These are phyloP conservation scores for Brachionus calyciflorus DNA, from an alignment of 1,140 invertebrate genomes.

Conservation along the genomic window DNA sequence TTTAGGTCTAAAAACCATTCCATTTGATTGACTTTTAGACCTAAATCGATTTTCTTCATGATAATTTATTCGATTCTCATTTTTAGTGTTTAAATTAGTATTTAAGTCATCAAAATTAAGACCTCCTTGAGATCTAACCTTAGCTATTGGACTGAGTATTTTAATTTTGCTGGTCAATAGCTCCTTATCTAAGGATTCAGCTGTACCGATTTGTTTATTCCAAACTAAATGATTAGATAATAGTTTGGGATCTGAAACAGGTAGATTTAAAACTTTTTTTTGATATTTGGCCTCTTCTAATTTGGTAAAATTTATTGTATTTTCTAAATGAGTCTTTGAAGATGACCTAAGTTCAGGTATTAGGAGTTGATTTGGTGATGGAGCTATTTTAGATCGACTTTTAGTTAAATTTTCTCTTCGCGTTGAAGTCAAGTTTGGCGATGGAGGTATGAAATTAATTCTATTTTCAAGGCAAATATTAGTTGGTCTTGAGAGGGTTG, in stretches of 20 bases:
- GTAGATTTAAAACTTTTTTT: not conserved
- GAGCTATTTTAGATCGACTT: not conserved
- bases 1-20: not conserved
- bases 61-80: not conserved
- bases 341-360: not conserved
- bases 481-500: not conserved
- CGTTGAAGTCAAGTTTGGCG: not conserved
- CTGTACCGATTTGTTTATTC: constrained; percentile 35
- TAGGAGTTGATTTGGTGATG: not conserved
- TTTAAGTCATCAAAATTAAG: not conserved
- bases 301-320: constrained; percentile 13
- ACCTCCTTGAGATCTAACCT: not conserved
- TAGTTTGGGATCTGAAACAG: constrained; percentile 26
- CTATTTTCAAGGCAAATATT: constrained; percentile 22
- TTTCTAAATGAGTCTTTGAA: not conserved
- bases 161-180: not conserved
- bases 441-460: constrained; percentile 16
- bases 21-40: not conserved
- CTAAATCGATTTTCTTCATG: not conserved
- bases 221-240: constrained; percentile 27
- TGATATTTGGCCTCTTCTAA: constrained; percentile 4
- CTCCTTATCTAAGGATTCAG: constrained; percentile 16
- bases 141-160: not conserved
- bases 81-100: not conserved
- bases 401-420: not conserved